A percentile compares a stretch with the other conserved stretches of the same genome.
These are phyloP conservation scores for Anguilla pacifica DNA, from an alignment of 2,797 vertebrate genomes.

Conservation along the genomic window DNA sequence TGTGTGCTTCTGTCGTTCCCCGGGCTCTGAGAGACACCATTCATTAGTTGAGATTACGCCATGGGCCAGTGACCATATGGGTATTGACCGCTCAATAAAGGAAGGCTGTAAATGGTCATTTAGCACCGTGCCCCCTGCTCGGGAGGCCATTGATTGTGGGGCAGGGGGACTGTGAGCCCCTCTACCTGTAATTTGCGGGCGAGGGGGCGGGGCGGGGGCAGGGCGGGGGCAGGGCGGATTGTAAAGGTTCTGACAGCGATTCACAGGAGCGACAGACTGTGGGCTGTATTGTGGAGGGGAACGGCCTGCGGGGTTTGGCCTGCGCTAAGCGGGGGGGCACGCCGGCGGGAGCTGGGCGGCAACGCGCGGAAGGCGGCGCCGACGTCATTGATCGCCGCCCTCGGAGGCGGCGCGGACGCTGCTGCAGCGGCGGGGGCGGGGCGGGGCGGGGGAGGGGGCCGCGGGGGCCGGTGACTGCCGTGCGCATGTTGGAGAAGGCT, in stretches of 20 bases:
- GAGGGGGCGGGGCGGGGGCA: conserved; percentile 16
- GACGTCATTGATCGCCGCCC: conserved; percentile 2
- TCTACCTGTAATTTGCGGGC: conserved; percentile 41
- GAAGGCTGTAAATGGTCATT: conserved; percentile 52
- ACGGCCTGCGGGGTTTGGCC: conserved; percentile 8
- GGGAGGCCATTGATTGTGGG: conserved; percentile 50
- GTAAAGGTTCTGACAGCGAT: conserved; percentile 37
- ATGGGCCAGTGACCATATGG: conserved; percentile 26
- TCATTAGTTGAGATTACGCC: conserved; percentile 8
- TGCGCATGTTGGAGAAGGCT: neutral
- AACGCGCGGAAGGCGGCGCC: neutral
- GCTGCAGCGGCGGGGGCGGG: neutral
- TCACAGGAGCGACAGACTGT: conserved; percentile 20
- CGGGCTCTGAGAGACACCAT: conserved; percentile 19
- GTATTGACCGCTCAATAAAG: conserved; percentile 49
- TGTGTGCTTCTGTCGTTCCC: neutral
- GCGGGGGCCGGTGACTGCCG: neutral
- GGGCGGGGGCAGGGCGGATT: conserved; percentile 30
- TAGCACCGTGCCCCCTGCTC: conserved; percentile 39
- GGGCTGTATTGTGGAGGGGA: conserved; percentile 2
- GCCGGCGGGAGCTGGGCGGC: neutral
- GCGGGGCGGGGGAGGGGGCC: neutral
- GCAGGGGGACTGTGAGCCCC: conserved; percentile 47
- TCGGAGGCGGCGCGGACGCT: neutral
- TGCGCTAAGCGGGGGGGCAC: neutral